Base-by-base conservation (phyloP, 2,113 vertebrate species). In the Pachypanchax playfairii region DNA sequence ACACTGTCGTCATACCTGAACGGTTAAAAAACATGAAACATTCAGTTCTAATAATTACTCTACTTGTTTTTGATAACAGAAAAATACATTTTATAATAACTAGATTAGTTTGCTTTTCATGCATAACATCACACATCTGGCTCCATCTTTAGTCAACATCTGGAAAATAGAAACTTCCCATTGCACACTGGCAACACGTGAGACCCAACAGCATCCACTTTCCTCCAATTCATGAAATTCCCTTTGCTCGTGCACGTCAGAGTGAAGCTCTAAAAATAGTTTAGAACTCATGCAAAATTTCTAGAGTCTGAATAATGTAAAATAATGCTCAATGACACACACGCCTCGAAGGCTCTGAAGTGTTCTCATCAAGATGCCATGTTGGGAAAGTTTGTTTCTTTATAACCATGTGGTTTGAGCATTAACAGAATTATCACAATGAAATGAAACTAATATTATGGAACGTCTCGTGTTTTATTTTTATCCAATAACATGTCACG, bases 1-100 rank as follows among this genome's bases (percentile, higher is more conserved):
- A 83, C 49, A 87, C 77, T 4, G 90, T 91, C 75, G 91, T 90
- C 92, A 83, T 86, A 21, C 87, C 85, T 88, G 54, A 6, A 67
- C 11, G 29, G 10, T 2, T 49, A 43, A 3, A n/a, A 14, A 3
- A n/a, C 4, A 15, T 1, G 22, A 9, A 13, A 39, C 22, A 39
- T 47, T 25, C 6, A 60, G 6, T 4, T 31, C 2, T 46, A 4
- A 6, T 25, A 15, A 29, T 29, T 5, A 29, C 28, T 39, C 1
- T 5, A 39, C n/a, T n/a, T n/a, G n/a, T n/a, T n/a, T n/a, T 72
- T 61, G 41, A 11, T 31, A 9, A 28, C 15, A 51, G 14, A 49
- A 13, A 2, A 41, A 15, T 4, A 9, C 7, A 31, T 29, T 29
- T 24, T 3, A 29, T 1, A 42, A 9, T 0, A 6, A 33, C 15